A percentile compares a stretch with the other conserved stretches of the same genome.
Evolutionary conservation across 2,113 vertebrate species (phyloP).

Genomic region (Hipposideros armiger): DNA sequence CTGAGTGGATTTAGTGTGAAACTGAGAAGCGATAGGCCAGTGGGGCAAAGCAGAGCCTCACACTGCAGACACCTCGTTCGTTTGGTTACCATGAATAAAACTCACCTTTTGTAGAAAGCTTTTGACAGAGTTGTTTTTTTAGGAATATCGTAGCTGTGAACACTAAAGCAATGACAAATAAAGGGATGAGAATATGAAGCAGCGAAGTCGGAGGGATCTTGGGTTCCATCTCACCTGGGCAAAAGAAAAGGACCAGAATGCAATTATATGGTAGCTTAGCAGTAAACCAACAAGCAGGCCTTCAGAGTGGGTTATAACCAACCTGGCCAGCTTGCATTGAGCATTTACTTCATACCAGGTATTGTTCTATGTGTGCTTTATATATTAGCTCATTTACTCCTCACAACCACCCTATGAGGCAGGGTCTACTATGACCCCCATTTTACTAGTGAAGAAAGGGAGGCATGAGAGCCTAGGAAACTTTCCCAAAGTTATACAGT

Average conservation of each 20-base stretch:
- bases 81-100: not conserved
- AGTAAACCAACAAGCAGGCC: not conserved
- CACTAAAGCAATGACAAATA: slow-evolving; percentile 45
- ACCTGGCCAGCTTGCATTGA: rapidly evolving
- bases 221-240: slow-evolving; percentile 70
- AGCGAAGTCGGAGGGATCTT: not conserved
- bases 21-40: not conserved
- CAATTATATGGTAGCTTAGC: not conserved
- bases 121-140: slow-evolving; percentile 74
- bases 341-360: not conserved
- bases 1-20: not conserved
- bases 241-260: slow-evolving; percentile 61
- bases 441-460: not conserved
- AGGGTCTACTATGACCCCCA: not conserved
- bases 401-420: not conserved
- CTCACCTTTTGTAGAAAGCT: slow-evolving; percentile 71
- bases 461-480: not conserved
- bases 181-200: slow-evolving; percentile 65
- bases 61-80: not conserved
- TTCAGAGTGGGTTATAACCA: not conserved
- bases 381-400: not conserved
- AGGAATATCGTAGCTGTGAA: slow-evolving; percentile 53
- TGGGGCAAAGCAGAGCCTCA: not conserved
- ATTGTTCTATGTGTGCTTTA: not conserved
- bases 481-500: not conserved